Conservation (phyloP, 2,888 invertebrate species). For the Amiota mariae region DNA sequence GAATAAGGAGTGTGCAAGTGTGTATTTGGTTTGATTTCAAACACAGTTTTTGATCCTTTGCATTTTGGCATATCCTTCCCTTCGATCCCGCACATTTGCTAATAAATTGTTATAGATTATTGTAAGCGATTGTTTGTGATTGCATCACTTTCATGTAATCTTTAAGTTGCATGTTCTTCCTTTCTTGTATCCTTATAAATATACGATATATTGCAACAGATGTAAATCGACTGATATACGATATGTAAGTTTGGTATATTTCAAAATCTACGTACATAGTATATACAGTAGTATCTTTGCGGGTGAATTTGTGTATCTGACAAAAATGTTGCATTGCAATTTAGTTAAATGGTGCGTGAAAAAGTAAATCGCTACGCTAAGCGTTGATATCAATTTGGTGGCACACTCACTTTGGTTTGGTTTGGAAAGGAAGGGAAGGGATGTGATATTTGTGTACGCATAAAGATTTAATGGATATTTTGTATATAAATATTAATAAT, state of each 20-base stretch:
- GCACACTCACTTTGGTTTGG: no score
- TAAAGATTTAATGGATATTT: no score
- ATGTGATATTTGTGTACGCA: no score
- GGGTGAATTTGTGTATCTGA: no score
- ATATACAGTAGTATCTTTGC: no score
- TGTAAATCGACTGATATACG: conserved; percentile 57
- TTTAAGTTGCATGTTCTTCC: conserved; percentile 9
- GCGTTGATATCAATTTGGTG: neutral
- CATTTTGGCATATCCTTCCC: neutral
- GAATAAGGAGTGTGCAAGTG: neutral
- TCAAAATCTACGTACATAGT: no score
- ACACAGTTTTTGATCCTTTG: neutral
- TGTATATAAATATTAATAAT: no score
- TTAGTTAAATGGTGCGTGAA: conserved; percentile 49
- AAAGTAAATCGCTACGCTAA: conserved; percentile 10
- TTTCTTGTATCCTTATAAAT: conserved; percentile 28
- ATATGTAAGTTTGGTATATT: neutral
- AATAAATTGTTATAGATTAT: conserved; percentile 64
- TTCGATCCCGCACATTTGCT: neutral
- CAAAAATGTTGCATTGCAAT: conserved; percentile 32
- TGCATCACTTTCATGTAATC: neutral
- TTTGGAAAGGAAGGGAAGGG: no score
- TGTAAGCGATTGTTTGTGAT: conserved; percentile 48
- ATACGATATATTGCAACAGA: conserved; percentile 52
- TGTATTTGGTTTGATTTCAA: neutral